Evolutionary conservation across 2,797 vertebrate species (phyloP).

Genomic region (Sebastes cheni): DNA sequence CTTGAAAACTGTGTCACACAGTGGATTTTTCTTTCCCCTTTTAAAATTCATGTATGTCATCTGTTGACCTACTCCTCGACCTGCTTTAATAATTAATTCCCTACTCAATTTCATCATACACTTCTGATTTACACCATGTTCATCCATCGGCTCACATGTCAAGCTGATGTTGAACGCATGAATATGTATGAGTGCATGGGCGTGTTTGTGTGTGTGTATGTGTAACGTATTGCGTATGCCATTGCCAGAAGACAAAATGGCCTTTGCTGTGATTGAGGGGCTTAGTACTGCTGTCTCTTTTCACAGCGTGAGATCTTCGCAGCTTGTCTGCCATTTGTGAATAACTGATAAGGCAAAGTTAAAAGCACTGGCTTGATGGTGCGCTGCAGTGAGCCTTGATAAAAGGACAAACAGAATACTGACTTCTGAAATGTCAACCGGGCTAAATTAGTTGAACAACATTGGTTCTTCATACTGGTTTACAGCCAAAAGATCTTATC

Average conservation of each 20-base stretch:
- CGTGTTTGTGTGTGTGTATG: neutral
- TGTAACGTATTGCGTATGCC: neutral
- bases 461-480: slow-evolving; percentile 13
- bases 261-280: slow-evolving; percentile 60
- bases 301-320: slow-evolving; percentile 59
- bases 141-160: slow-evolving; percentile 31
- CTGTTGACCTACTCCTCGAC: slow-evolving; percentile 1
- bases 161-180: slow-evolving; percentile 18
- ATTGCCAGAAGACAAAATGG: slow-evolving; percentile 44
- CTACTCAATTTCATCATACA: neutral
- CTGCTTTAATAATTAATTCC: slow-evolving; percentile 15
- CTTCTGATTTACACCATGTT: slow-evolving; percentile 21
- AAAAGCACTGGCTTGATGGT: slow-evolving; percentile 40
- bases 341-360: slow-evolving; percentile 67
- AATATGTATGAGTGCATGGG: slow-evolving; percentile 21
- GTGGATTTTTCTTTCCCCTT: neutral
- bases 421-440: slow-evolving; percentile 62
- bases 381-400: slow-evolving; percentile 42
- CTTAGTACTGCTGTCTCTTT: slow-evolving; percentile 50
- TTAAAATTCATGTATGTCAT: neutral
- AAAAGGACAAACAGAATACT: slow-evolving; percentile 50
- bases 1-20: neutral
- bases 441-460: slow-evolving; percentile 40
- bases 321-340: slow-evolving; percentile 66
- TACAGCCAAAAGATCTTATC: slow-evolving; percentile 28